A percentile compares a stretch with the other conserved stretches of the same genome.
phyloP scores from a whole-genome alignment of 1,140 invertebrate genomes.

The Drosophila repletoides region DNA sequence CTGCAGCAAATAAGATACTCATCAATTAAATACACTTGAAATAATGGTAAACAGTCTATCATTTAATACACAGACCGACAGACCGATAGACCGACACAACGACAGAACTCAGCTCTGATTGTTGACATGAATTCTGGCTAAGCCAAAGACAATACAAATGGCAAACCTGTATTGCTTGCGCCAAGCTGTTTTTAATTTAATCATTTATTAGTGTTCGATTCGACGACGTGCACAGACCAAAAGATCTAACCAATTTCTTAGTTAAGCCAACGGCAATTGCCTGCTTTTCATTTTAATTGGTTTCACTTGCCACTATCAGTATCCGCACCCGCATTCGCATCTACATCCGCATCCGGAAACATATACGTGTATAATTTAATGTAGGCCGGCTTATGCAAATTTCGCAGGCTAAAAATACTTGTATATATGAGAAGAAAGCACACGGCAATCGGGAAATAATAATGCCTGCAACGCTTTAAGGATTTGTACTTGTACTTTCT shows the following conservation, averaged over 20 bases:
- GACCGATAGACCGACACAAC: neutral
- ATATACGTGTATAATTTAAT: too few relatives aligned
- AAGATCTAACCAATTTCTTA: neutral
- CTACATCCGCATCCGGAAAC: too few relatives aligned
- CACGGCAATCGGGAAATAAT: too few relatives aligned
- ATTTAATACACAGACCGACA: neutral
- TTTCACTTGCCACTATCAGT: slow-evolving; percentile 14
- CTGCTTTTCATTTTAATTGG: slow-evolving; percentile 46
- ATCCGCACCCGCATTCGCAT: too few relatives aligned
- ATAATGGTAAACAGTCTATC: slow-evolving; percentile 39
- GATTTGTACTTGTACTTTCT: too few relatives aligned
- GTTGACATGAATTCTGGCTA: slow-evolving; percentile 29
- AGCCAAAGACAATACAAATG: slow-evolving; percentile 26
- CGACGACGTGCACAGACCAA: neutral
- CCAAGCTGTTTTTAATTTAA: slow-evolving; percentile 37
- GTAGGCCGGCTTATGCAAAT: slow-evolving; percentile 25
- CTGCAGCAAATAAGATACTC: too few relatives aligned
- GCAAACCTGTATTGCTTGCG: slow-evolving; percentile 13
- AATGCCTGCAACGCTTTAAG: too few relatives aligned
- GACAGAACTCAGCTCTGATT: slow-evolving; percentile 5
- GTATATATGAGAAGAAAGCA: too few relatives aligned
- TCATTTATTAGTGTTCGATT: slow-evolving; percentile 49
- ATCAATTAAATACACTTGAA: slow-evolving; percentile 59
- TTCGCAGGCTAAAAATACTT: too few relatives aligned
- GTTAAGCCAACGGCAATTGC: neutral